Evolutionary conservation across 2,888 invertebrate species (phyloP).

Genomic region (Halocaridina rubra): DNA sequence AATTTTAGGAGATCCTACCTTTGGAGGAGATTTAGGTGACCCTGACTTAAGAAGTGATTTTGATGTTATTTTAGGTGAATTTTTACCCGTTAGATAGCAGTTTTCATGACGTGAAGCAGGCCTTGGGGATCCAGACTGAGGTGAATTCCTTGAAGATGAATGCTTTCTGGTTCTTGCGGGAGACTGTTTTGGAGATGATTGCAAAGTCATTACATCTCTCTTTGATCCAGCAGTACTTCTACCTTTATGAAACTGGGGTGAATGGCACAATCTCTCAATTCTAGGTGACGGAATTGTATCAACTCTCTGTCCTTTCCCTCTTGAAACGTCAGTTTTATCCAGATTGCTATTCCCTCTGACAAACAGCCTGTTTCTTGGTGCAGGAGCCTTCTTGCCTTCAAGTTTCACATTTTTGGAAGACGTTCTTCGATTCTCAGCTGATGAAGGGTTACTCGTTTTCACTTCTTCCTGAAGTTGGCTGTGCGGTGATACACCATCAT

Average conservation of each 20-base stretch:
- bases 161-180: conserved; percentile 5
- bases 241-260: conserved; percentile 35
- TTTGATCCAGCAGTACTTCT: background rate
- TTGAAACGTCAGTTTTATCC: background rate
- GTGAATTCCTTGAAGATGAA: background rate
- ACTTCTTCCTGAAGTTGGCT: background rate
- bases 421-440: background rate
- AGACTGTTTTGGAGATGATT: conserved; percentile 20
- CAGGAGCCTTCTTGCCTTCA: background rate
- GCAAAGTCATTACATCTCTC: background rate
- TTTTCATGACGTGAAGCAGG: no score
- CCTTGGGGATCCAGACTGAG: conserved; percentile 1
- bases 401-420: background rate
- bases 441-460: background rate
- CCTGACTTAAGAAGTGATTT: background rate
- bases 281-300: conserved; percentile 5
- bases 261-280: conserved; percentile 31
- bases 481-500: background rate
- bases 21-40: background rate
- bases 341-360: background rate
- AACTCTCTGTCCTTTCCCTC: background rate
- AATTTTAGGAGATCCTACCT: background rate
- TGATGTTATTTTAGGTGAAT: background rate
- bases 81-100: no score
- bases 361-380: background rate